Conservation (phyloP, 2,113 vertebrate genomes). For the Hypomesus transpacificus region DNA sequence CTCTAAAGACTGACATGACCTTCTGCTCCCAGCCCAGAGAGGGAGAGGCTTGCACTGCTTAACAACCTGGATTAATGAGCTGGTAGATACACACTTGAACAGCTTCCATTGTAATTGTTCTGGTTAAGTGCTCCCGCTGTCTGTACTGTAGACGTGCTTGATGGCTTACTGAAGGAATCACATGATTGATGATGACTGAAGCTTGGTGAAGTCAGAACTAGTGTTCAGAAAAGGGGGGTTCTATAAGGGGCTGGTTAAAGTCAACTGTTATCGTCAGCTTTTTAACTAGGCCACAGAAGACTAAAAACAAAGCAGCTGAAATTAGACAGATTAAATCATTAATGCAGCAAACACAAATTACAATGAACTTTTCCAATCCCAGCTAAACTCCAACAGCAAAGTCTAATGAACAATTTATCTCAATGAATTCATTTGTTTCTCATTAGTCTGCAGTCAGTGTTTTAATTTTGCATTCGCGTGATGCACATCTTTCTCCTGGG, state of each 20-base stretch:
- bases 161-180: no score
- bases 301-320: slow-evolving; percentile 46
- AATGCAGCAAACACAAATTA: slow-evolving; percentile 65
- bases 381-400: slow-evolving; percentile 54
- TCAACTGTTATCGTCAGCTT: no score
- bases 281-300: slow-evolving; percentile 22
- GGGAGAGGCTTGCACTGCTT: slow-evolving; percentile 3
- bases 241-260: no score
- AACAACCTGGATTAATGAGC: no score
- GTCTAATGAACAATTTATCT: slow-evolving; percentile 71
- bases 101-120: no score
- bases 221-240: no score
- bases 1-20: slow-evolving; percentile 52
- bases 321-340: slow-evolving; percentile 63
- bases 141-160: no score
- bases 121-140: no score
- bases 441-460: slow-evolving; percentile 65
- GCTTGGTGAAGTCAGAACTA: no score
- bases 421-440: slow-evolving; percentile 68
- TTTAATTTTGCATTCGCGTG: slow-evolving; percentile 41
- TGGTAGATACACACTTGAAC: no score
- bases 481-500: slow-evolving; percentile 40
- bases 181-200: no score
- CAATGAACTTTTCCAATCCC: slow-evolving; percentile 72
- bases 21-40: slow-evolving; percentile 34